Evolutionary conservation across 1,140 invertebrate species (phyloP).

Genomic region (Nymphalis io): DNA sequence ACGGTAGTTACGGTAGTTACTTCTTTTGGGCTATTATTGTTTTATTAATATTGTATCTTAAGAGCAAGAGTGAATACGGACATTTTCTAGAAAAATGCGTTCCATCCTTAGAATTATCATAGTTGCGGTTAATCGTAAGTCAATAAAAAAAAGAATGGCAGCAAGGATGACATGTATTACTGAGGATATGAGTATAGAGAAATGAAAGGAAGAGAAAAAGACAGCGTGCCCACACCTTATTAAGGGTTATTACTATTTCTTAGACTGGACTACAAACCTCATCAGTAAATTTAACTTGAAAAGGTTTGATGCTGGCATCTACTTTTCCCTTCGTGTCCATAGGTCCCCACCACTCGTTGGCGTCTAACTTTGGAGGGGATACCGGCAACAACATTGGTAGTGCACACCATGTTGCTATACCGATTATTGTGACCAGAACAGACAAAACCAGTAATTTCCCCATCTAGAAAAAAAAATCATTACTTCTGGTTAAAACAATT

Average conservation of each 20-base stretch:
- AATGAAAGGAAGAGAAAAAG: too few species aligned
- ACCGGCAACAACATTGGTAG: not conserved
- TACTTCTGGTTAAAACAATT: not conserved
- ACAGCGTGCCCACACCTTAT: too few species aligned
- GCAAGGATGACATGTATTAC: too few species aligned
- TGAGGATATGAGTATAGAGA: too few species aligned
- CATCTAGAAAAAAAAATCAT: constrained; percentile 25
- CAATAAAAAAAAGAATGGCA: too few species aligned
- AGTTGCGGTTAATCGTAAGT: too few species aligned
- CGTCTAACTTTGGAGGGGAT: constrained; percentile 42
- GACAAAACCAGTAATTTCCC: constrained; percentile 11
- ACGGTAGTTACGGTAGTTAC: too few species aligned
- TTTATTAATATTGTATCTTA: too few species aligned
- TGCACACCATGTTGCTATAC: constrained; percentile 27
- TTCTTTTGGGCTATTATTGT: too few species aligned
- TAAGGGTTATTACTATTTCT: not conserved
- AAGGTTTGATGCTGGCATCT: constrained; percentile 50
- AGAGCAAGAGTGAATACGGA: too few species aligned
- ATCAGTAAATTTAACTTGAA: constrained; percentile 53
- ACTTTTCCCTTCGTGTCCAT: constrained; percentile 44
- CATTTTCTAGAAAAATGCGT: too few species aligned
- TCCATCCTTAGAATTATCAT: too few species aligned
- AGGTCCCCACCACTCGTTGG: constrained; percentile 61
- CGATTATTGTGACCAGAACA: constrained; percentile 16
- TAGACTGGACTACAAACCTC: constrained; percentile 26